Percentiles rank a stretch among this genome's conserved stretches.
phyloP scores from a whole-genome alignment of 2,113 vertebrate genomes.

The Scalopus aquaticus region DNA sequence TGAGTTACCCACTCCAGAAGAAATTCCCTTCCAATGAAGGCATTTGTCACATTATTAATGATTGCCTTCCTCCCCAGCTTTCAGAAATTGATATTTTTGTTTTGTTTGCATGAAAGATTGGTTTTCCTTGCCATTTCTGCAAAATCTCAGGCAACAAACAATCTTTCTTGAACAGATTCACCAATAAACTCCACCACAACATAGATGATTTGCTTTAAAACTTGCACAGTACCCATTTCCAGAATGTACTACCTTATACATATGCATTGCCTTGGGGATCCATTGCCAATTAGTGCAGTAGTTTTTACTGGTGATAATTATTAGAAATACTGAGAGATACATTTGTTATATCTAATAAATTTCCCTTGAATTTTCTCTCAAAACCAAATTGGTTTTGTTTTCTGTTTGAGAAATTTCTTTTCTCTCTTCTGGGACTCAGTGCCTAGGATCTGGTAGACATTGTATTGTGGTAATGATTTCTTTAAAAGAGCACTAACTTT shows the following conservation, averaged over 20 bases:
- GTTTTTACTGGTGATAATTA: constrained; percentile 7
- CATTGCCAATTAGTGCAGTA: not conserved
- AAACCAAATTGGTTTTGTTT: not conserved
- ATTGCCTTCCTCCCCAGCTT: not conserved
- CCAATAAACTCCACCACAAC: not conserved
- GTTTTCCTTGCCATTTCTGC: not conserved
- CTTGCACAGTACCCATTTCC: not conserved
- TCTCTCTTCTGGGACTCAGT: not conserved
- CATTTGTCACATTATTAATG: not conserved
- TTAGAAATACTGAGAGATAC: not conserved
- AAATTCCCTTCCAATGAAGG: not conserved
- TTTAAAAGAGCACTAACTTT: constrained; percentile 4
- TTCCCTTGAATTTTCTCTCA: not conserved
- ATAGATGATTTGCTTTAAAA: not conserved
- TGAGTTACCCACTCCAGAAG: not conserved
- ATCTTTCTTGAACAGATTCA: not conserved
- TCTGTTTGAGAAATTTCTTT: not conserved
- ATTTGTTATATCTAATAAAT: not conserved
- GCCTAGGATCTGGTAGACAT: not conserved
- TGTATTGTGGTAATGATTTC: not conserved
- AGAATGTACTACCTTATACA: not conserved
- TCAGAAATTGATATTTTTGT: not conserved
- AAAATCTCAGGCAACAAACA: not conserved
- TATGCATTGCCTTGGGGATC: not conserved
- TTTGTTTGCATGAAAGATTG: not conserved